Base-by-base conservation (phyloP, 35 echinoderm and acorn worm species). In the Eucidaris tribuloides region DNA sequence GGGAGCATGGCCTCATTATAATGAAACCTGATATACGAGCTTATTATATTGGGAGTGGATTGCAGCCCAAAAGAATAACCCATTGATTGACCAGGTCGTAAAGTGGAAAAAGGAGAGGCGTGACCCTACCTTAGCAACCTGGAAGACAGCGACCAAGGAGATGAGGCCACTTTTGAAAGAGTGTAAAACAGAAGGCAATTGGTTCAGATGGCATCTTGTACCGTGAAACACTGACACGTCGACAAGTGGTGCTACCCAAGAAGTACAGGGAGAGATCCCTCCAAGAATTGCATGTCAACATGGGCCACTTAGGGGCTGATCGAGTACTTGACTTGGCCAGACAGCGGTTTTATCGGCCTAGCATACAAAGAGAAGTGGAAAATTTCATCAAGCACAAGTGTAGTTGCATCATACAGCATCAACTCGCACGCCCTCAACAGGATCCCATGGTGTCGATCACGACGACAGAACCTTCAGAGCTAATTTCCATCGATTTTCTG, bases 401-500 rank as follows among this genome's bases (percentile, higher is more conserved):
- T 45, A 24, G 0, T 9, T 90, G 88, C 42, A 4, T 90, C 3
- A 80, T 66, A 25, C 54, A 77, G 20, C 77, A 83, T 31, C 32
- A 68, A 30, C 79, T 78, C 54, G 20, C 57, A 3, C 59, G 43
- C 62, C 39, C 19, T 3, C 83, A 52, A 6, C 17, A 32, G 37
- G 86, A 86, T 36, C 86, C 92, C 36, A 19, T 89, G 76, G 42
- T 38, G 17, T 42, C 24, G 19, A 94, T 94, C 11, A 55, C 13
- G 14, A 85, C 92, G 24, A 76, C 84, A 40, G 46, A 89, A 42
- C 81, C 92, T 1, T 84, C 84, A 43, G 83, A 92, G 60, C 45
- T 93, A 0, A 72, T 93, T 43, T 83, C 60, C 54, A 86, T 90
- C 28, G 86, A 94, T 24, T 89, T 89, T 46, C 37, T 94, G n/a